phyloP scores from a whole-genome alignment of 2,113 vertebrate species.

The Corvus moneduloides region DNA sequence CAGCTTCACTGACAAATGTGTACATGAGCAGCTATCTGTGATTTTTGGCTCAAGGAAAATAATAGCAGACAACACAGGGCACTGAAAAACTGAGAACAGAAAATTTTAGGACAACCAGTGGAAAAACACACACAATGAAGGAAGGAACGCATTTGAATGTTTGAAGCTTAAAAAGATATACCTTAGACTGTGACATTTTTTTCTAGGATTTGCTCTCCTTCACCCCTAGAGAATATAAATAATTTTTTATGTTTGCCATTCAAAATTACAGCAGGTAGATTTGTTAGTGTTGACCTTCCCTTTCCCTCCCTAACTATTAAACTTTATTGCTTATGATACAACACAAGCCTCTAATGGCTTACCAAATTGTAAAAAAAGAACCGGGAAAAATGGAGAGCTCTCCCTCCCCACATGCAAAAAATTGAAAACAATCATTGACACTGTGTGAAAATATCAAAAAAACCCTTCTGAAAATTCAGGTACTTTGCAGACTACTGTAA shows the following conservation, averaged over 20 bases:
- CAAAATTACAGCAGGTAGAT: background rate
- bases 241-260: background rate
- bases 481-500: background rate
- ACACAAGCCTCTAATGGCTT: background rate
- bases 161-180: background rate
- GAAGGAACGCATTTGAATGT: background rate
- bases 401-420: background rate
- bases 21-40: background rate
- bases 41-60: background rate
- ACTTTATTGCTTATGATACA: background rate
- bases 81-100: background rate
- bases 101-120: background rate
- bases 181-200: background rate
- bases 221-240: background rate
- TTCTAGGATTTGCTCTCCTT: background rate
- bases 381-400: background rate
- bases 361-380: background rate
- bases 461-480: background rate
- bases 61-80: background rate
- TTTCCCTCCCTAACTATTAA: background rate
- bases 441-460: background rate
- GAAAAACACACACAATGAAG: background rate
- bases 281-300: background rate
- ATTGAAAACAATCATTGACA: background rate
- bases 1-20: background rate